A percentile compares a stretch with the other conserved stretches of the same genome.
These are phyloP conservation scores for Motacilla tschutschensis DNA, from an alignment of 2,113 vertebrate species.

Conservation along the genomic window DNA sequence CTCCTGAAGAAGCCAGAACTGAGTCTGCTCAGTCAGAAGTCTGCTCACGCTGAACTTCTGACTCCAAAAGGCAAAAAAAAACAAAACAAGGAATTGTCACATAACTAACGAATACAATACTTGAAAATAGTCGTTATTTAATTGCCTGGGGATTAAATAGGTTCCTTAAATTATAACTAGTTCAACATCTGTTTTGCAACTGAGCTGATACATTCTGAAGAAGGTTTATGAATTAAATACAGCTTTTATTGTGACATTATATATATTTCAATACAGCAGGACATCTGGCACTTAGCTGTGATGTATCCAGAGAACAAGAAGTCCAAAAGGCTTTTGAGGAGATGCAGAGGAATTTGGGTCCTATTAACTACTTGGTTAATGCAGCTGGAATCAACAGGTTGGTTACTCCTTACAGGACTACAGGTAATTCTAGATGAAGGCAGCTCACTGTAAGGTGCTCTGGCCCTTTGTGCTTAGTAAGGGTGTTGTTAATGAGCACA, in stretches of 20 bases:
- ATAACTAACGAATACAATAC: background rate
- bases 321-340: constrained; percentile 82
- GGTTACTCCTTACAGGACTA: background rate
- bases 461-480: background rate
- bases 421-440: background rate
- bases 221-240: background rate
- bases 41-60: background rate
- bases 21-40: no score
- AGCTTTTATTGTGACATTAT: background rate
- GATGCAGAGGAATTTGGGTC: constrained; percentile 81
- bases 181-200: background rate
- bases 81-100: background rate
- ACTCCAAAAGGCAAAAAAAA: background rate
- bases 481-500: background rate
- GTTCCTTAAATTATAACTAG: background rate
- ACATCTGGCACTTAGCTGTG: constrained; percentile 86
- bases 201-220: background rate
- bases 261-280: constrained; percentile 61
- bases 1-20: background rate
- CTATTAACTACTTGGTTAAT: constrained; percentile 86
- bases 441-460: background rate
- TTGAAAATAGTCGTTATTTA: background rate
- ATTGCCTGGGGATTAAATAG: background rate
- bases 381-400: constrained; percentile 92
- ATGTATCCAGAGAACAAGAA: constrained; percentile 82